Evolutionary conservation across 2,888 invertebrate genomes (phyloP).

Genomic region (Heliconius sara): DNA sequence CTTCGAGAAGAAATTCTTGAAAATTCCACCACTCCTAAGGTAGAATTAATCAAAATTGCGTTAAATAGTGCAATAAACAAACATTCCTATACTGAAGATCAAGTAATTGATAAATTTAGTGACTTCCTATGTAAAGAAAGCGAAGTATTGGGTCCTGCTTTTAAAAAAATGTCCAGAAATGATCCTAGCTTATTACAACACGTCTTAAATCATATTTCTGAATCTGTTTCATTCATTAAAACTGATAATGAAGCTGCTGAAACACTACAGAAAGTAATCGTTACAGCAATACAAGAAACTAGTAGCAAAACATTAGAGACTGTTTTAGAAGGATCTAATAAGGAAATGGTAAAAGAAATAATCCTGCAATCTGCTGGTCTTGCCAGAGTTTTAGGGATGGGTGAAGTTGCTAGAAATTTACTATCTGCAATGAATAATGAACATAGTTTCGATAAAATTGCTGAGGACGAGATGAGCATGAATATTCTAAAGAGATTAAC

Average conservation of each 20-base stretch:
- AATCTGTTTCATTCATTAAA: constrained; percentile 84
- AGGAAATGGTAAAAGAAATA: constrained; percentile 73
- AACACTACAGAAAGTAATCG: constrained; percentile 87
- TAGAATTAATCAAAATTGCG: constrained; percentile 85
- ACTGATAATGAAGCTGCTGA: constrained; percentile 87
- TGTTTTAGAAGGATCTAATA: constrained; percentile 78
- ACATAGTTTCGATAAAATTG: constrained; percentile 81
- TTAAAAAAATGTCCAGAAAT: constrained; percentile 86
- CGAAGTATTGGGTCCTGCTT: constrained; percentile 85
- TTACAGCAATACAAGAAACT: constrained; percentile 85
- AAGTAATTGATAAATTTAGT: constrained; percentile 85
- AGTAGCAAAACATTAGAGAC: constrained; percentile 84
- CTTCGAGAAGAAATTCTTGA: constrained; percentile 80
- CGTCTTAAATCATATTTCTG: constrained; percentile 85
- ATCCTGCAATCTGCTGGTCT: constrained; percentile 87
- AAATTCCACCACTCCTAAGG: constrained; percentile 83
- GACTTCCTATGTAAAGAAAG: constrained; percentile 86
- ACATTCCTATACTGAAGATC: constrained; percentile 80
- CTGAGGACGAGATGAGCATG: constrained; percentile 84
- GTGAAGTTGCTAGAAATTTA: constrained; percentile 84
- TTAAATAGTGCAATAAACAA: constrained; percentile 74
- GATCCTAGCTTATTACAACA: constrained; percentile 85
- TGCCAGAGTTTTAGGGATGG: constrained; percentile 87
- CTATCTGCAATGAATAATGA: constrained; percentile 82
- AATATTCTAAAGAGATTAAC: constrained; percentile 88